phyloP scores from a whole-genome alignment of 2,888 invertebrate genomes.

The Hirtodrosophila trivittata region DNA sequence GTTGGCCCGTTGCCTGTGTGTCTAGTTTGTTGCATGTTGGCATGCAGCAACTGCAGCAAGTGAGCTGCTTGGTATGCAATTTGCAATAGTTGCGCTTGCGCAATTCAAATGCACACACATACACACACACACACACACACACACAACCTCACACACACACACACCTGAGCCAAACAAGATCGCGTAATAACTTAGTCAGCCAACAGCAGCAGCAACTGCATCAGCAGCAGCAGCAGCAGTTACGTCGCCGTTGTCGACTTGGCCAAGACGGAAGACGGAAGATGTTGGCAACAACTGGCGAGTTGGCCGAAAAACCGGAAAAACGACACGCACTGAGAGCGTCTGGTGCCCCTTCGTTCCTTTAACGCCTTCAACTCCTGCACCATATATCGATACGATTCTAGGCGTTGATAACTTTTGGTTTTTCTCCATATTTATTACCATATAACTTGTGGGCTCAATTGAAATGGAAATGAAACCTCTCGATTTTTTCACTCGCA shows the following conservation, averaged over 20 bases:
- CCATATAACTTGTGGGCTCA: slow-evolving; percentile 30
- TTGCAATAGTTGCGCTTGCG: slow-evolving; percentile 78
- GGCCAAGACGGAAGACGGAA: slow-evolving; percentile 65
- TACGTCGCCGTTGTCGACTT: slow-evolving; percentile 46
- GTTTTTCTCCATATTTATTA: slow-evolving; percentile 38
- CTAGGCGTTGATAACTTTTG: slow-evolving; percentile 50
- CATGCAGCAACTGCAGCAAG: slow-evolving; percentile 60
- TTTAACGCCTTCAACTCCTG: slow-evolving; percentile 2
- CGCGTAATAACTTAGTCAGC: slow-evolving; percentile 74
- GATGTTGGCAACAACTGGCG: slow-evolving; percentile 57
- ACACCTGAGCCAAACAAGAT: slow-evolving; percentile 56
- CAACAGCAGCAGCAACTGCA: slow-evolving; percentile 44
- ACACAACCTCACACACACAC: slow-evolving; percentile 25
- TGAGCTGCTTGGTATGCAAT: slow-evolving; percentile 71
- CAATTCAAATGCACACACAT: slow-evolving; percentile 70
- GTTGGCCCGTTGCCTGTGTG: slow-evolving; percentile 66
- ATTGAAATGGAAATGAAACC: slow-evolving; percentile 74
- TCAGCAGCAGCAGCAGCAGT: slow-evolving; percentile 40
- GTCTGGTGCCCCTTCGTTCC: neutral
- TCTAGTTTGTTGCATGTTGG: slow-evolving; percentile 78
- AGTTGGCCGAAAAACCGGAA: slow-evolving; percentile 71
- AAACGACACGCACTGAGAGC: slow-evolving; percentile 67
- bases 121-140: slow-evolving; percentile 27
- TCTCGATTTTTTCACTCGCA: slow-evolving; percentile 14
- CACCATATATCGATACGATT: slow-evolving; percentile 28